Percentiles rank a stretch among this genome's conserved stretches.
These are phyloP conservation scores for Trissolcus basalis DNA, from an alignment of 1,140 invertebrate genomes.

Conservation along the genomic window DNA sequence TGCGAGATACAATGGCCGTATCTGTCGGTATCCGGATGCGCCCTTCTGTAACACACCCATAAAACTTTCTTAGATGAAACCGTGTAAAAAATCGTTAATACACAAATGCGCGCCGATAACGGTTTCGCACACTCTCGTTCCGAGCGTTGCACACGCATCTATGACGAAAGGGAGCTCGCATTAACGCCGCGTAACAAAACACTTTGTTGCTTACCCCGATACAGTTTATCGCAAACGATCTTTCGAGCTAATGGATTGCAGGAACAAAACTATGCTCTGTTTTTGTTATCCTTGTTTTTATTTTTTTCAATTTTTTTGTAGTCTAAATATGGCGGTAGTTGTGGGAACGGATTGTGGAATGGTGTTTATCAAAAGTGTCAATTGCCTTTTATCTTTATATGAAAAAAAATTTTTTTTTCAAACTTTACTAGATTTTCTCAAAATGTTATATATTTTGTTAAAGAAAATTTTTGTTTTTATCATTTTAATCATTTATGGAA, in stretches of 20 bases:
- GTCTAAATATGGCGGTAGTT: too few species aligned
- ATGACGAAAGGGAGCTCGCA: constrained; percentile 20
- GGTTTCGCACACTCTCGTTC: constrained; percentile 18
- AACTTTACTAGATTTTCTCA: too few species aligned
- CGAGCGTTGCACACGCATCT: neutral
- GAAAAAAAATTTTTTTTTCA: too few species aligned
- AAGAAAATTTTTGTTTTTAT: too few species aligned
- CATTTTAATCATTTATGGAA: too few species aligned
- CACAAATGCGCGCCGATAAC: constrained; percentile 20
- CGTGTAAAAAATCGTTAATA: neutral
- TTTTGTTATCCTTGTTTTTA: too few species aligned
- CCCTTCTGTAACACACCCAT: constrained; percentile 39
- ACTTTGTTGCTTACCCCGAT: constrained; percentile 7
- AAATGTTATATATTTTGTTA: too few species aligned
- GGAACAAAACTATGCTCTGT: too few species aligned
- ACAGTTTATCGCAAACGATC: constrained; percentile 7
- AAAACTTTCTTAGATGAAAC: constrained; percentile 31
- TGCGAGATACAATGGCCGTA: constrained; percentile 48
- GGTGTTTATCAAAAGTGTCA: too few species aligned
- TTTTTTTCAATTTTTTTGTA: too few species aligned
- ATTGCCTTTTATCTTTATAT: too few species aligned
- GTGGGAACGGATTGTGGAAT: too few species aligned
- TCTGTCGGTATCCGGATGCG: constrained; percentile 45
- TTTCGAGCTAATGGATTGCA: constrained; percentile 1
- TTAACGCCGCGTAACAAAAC: constrained; percentile 33